phyloP scores from a whole-genome alignment of 2,797 vertebrate genomes.

The Sebastes itinus region DNA sequence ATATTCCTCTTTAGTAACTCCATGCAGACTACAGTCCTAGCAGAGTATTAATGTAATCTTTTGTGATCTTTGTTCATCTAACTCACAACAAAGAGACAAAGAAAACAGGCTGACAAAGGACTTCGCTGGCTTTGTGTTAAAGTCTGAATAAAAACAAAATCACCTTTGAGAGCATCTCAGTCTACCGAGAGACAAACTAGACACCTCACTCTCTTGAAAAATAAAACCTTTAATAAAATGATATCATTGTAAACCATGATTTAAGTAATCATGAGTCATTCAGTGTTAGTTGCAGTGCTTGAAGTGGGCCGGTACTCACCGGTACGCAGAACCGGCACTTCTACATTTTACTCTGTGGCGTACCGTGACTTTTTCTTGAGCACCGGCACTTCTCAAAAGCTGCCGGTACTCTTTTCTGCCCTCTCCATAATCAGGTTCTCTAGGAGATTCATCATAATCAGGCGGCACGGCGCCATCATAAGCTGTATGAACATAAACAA shows the following conservation, averaged over 20 bases:
- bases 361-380: no score
- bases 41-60: slow-evolving; percentile 27
- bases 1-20: slow-evolving; percentile 4
- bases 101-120: neutral
- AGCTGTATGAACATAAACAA: no score
- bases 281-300: neutral
- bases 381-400: no score
- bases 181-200: neutral
- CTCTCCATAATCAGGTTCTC: no score
- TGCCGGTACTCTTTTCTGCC: no score
- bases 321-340: no score
- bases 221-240: neutral
- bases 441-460: no score
- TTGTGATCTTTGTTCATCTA: neutral
- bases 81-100: neutral
- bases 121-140: neutral
- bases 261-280: neutral
- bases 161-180: neutral
- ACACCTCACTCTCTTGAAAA: neutral
- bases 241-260: neutral
- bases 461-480: no score
- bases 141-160: neutral
- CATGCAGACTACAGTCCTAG: neutral
- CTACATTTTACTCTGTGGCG: no score
- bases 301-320: no score